Conservation (phyloP, 2,797 vertebrate species). For the Crotalus adamanteus region DNA sequence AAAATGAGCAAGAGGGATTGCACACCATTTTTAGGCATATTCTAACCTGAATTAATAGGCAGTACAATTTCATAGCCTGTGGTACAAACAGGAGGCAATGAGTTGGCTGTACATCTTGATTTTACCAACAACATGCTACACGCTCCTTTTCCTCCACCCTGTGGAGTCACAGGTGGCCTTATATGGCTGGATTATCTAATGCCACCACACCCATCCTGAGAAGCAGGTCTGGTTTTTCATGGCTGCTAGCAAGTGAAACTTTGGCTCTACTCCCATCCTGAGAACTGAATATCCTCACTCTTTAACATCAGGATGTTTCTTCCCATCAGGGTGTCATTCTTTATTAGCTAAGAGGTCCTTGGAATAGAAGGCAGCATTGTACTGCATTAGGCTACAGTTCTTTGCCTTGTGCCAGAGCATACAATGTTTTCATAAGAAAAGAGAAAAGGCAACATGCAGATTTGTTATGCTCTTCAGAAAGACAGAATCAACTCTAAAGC, state of each 20-base stretch:
- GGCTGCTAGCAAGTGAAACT: conserved; percentile 35
- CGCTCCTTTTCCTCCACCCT: conserved; percentile 56
- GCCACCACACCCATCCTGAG: conserved; percentile 58
- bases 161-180: conserved; percentile 59
- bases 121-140: conserved; percentile 50
- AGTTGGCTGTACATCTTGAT: conserved; percentile 58
- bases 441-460: conserved; percentile 12
- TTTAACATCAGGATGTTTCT: neutral
- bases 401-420: conserved; percentile 40
- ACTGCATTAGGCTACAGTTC: conserved; percentile 37
- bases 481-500: conserved; percentile 2
- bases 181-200: conserved; percentile 61
- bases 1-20: conserved; percentile 40
- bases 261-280: neutral
- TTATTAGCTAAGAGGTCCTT: conserved; percentile 43
- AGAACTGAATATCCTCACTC: neutral
- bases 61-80: conserved; percentile 63
- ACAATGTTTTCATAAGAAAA: conserved; percentile 3
- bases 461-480: neutral
- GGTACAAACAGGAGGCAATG: conserved; percentile 54
- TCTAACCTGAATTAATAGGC: conserved; percentile 48
- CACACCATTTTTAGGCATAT: conserved; percentile 57
- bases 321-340: conserved; percentile 43
- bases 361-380: conserved; percentile 46
- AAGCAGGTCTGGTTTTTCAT: conserved; percentile 59